Conservation (phyloP, 2,113 vertebrate species). For the Ivindomyrus marchei region DNA sequence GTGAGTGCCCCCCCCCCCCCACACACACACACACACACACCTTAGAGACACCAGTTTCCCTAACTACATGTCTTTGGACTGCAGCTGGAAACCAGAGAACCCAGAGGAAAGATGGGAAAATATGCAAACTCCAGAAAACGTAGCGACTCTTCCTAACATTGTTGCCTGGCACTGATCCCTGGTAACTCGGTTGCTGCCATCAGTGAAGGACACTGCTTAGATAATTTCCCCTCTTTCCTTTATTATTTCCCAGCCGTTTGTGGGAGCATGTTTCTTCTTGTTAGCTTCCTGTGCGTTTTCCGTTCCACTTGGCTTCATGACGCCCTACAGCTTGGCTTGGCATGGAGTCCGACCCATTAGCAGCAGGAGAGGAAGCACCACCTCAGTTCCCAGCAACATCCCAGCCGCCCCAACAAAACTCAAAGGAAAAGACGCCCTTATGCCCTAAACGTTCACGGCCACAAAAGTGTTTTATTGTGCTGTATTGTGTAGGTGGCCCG, state of each 20-base stretch:
- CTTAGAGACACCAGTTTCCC: not conserved
- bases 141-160: not conserved
- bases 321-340: not conserved
- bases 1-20: not conserved
- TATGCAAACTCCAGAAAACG: not conserved
- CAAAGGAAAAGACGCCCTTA: not conserved
- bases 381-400: not conserved
- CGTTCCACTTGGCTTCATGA: not conserved
- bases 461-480: not conserved
- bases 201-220: not conserved
- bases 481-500: not conserved
- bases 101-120: not conserved
- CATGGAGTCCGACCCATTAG: not conserved
- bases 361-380: not conserved
- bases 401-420: not conserved
- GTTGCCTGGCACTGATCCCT: not conserved
- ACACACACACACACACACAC: not conserved
- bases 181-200: not conserved
- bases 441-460: not conserved
- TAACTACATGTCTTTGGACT: not conserved
- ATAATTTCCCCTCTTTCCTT: not conserved
- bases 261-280: not conserved
- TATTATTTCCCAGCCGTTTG: not conserved
- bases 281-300: not conserved
- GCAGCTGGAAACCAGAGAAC: not conserved